phyloP scores from a whole-genome alignment of 1,140 invertebrate genomes.

The Schlechtendalia chinensis region DNA sequence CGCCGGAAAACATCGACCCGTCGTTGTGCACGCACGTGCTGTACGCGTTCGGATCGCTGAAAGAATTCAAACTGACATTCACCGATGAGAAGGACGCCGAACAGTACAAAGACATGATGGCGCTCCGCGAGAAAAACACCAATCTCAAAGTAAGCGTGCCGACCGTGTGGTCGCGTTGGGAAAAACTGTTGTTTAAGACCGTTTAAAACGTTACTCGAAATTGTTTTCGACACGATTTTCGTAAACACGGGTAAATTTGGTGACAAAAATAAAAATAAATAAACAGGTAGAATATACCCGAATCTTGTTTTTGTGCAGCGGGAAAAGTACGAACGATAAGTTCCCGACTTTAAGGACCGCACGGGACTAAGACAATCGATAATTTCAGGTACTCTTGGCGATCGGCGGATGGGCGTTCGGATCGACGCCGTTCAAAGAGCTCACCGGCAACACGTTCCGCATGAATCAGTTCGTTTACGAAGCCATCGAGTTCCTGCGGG shows the following conservation, averaged over 20 bases:
- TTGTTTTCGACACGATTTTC: no score
- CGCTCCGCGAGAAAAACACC: conserved; percentile 83
- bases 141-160: conserved; percentile 70
- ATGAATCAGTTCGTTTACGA: conserved; percentile 96
- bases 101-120: conserved; percentile 80
- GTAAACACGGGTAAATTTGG: no score
- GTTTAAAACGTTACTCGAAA: no score
- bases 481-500: conserved; percentile 86
- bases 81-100: conserved; percentile 71
- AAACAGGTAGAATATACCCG: no score
- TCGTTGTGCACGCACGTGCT: conserved; percentile 88
- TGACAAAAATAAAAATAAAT: no score
- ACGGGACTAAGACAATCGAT: not conserved
- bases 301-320: no score
- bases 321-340: no score
- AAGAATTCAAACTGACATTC: conserved; percentile 76
- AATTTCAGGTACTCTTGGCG: conserved; percentile 72
- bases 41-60: conserved; percentile 87
- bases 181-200: no score
- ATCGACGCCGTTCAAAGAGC: conserved; percentile 86
- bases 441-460: conserved; percentile 84
- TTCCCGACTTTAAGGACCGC: no score
- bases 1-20: conserved; percentile 82
- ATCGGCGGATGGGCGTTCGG: conserved; percentile 95
- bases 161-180: no score